phyloP scores from a whole-genome alignment of 2,888 invertebrate genomes.

The Eupithecia pulchellata region DNA sequence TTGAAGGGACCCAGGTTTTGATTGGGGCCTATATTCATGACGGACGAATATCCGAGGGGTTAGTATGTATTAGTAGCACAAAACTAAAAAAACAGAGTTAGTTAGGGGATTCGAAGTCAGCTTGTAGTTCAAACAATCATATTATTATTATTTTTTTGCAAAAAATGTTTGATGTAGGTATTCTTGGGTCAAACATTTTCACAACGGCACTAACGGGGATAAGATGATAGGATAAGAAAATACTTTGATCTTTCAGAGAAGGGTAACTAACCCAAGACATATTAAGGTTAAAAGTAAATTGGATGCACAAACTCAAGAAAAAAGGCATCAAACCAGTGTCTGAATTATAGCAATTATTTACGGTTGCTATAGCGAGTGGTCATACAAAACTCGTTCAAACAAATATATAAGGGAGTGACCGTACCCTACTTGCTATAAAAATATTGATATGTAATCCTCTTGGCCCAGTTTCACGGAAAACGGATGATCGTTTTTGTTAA shows the following conservation, averaged over 20 bases:
- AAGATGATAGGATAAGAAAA: not conserved
- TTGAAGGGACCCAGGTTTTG: too few species aligned
- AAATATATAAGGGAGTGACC: slow-evolving; percentile 20
- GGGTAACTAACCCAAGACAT: not conserved
- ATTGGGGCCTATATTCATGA: too few species aligned
- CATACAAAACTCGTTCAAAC: slow-evolving; percentile 6
- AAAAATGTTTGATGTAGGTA: too few species aligned
- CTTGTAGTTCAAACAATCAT: too few species aligned
- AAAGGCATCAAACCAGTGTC: not conserved
- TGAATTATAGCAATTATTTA: not conserved
- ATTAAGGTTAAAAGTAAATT: too few species aligned
- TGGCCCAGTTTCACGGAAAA: slow-evolving; percentile 30
- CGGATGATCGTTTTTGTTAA: slow-evolving; percentile 37
- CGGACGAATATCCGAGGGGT: too few species aligned
- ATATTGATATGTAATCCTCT: slow-evolving; percentile 34
- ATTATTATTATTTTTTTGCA: too few species aligned
- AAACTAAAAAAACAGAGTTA: too few species aligned
- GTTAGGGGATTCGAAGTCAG: too few species aligned
- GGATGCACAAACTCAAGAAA: not conserved
- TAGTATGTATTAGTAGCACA: too few species aligned
- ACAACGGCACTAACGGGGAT: too few species aligned
- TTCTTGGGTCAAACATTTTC: too few species aligned
- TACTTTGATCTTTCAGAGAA: not conserved
- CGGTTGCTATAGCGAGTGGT: not conserved
- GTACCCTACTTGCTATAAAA: slow-evolving; percentile 24